These are phyloP conservation scores for Trichoplusia ni DNA, from an alignment of 1,140 invertebrate species.

Conservation along the genomic window DNA sequence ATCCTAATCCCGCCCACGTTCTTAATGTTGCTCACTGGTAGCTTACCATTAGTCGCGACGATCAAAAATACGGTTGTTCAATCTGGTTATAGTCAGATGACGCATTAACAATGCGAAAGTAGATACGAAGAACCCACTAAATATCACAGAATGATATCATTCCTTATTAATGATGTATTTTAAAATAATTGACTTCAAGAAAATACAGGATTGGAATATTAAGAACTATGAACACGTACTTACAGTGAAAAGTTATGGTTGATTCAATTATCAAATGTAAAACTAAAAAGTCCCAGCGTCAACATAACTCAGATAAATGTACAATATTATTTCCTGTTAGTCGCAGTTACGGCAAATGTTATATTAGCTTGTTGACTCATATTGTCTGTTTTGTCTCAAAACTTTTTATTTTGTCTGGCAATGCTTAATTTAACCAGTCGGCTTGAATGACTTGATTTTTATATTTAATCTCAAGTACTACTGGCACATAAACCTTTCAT, in stretches of 20 bases:
- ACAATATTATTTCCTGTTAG: not conserved
- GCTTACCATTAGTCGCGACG: slow-evolving; percentile 12
- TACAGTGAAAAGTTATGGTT: too few relatives aligned
- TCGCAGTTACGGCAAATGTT: slow-evolving; percentile 10
- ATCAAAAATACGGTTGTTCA: slow-evolving; percentile 21
- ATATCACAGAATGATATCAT: not conserved
- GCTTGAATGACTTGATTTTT: too few relatives aligned
- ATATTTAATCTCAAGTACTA: too few relatives aligned
- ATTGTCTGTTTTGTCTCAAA: slow-evolving; percentile 1
- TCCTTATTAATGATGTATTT: too few relatives aligned
- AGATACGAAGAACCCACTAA: not conserved
- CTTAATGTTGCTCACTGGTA: not conserved
- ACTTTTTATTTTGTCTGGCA: slow-evolving; percentile 26
- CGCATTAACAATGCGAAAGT: slow-evolving; percentile 2
- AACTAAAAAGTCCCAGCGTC: too few relatives aligned
- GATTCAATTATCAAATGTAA: too few relatives aligned
- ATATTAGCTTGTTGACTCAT: slow-evolving; percentile 33
- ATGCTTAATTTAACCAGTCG: slow-evolving; percentile 15
- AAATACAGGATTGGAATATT: too few relatives aligned
- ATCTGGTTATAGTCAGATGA: slow-evolving; percentile 15
- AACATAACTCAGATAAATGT: too few relatives aligned
- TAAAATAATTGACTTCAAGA: too few relatives aligned
- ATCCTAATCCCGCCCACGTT: not conserved
- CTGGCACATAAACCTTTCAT: not conserved
- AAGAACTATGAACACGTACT: too few relatives aligned